Evolutionary conservation across 2,888 invertebrate genomes (phyloP), one percentile per base, ranked within the genome.

Genomic region (Hemistola chrysoprasaria): DNA sequence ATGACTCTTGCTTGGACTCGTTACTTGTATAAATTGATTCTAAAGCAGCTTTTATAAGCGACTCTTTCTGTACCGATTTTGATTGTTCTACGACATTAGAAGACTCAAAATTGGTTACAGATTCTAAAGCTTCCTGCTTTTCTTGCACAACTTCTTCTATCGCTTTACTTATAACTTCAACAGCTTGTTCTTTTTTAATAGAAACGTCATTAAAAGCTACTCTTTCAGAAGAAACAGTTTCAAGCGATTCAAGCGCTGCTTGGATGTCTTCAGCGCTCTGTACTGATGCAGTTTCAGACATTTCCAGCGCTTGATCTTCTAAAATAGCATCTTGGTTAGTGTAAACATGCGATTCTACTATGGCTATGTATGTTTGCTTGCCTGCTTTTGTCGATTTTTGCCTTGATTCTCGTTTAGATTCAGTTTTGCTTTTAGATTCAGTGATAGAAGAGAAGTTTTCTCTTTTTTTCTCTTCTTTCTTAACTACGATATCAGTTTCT

Each of bases 311-410:
- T 24, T 26, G 38, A 21, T 44, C 38, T 53, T 79, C 73, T 28
- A 83, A 70, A 30, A 88, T 79, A 1, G 78, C 74, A 30, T 86
- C 77, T 57, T 74, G 73, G 25, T 87, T 86, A 1, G 87, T 85
- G 11, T 80, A 87, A 3, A 82, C 78, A 38, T 88, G 88, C 2
- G 88, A 67, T 51, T 88, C 83, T n/a, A 87, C 86, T 22, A 80
- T 71, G 1, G 86, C 87, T 25, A 83, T 48, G 27, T 87, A 88
- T 32, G 66, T 83, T 41, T 72, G 75, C n/a, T 66, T 71, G 2
- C 63, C 72, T 3, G 70, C 52, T 38, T 62, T 62, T 1, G 55
- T 16, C 2, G 16, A 38, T 40, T 52, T 62, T 5, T 56, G 47
- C 43, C 41, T 47, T 23, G 51, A 62, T 36, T 73, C 69, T 6